Percentiles rank a stretch among this genome's conserved stretches.
Evolutionary conservation across 2,797 vertebrate genomes (phyloP).

Genomic region (Sebastolobus altivelis): DNA sequence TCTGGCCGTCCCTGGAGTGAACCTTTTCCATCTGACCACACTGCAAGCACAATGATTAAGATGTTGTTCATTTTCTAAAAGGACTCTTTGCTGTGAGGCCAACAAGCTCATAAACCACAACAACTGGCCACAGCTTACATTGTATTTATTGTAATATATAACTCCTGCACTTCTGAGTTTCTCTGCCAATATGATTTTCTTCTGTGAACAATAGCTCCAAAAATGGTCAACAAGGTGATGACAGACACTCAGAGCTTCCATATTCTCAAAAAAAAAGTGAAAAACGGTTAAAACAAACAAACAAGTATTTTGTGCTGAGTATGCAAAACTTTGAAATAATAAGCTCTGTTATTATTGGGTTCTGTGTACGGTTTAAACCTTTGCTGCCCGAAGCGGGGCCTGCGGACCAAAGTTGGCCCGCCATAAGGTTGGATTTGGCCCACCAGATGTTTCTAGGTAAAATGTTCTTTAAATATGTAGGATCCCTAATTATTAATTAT

Average conservation of each 20-base stretch:
- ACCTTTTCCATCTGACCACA: neutral
- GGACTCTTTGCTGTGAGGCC: neutral
- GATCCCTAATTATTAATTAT: too few species aligned
- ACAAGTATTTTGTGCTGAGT: neutral
- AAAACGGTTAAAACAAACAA: neutral
- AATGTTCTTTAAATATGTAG: too few species aligned
- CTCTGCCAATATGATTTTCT: conserved; percentile 21
- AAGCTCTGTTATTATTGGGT: neutral
- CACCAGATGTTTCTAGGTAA: too few species aligned
- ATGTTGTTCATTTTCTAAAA: neutral
- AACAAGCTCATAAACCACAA: neutral
- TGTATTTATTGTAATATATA: neutral
- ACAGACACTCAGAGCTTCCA: conserved; percentile 24
- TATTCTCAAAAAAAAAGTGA: neutral
- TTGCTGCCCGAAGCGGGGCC: too few species aligned
- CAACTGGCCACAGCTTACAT: neutral
- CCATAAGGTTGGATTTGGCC: too few species aligned
- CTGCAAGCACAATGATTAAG: neutral
- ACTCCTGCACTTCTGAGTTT: conserved; percentile 25
- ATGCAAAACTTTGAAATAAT: conserved; percentile 27
- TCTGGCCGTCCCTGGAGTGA: neutral
- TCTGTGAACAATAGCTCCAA: conserved; percentile 25
- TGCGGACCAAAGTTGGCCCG: too few species aligned
- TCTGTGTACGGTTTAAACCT: neutral
- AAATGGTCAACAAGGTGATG: conserved; percentile 27